Base-by-base conservation (phyloP, 2,797 vertebrate species). In the Vultur gryphus region DNA sequence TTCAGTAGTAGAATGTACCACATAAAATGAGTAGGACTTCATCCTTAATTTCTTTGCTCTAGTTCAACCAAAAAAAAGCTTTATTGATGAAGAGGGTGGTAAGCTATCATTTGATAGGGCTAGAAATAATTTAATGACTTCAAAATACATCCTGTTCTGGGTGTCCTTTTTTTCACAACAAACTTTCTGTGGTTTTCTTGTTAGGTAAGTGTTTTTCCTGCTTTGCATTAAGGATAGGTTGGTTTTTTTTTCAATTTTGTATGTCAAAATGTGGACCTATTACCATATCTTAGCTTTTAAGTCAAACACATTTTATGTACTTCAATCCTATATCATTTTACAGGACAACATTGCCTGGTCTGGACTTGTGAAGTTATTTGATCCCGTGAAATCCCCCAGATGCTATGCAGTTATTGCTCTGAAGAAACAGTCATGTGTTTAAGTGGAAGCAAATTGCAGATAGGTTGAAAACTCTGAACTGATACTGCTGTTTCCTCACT, bases 361-460 rank as follows among this genome's bases (percentile, higher is more conserved):
- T 91, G 96, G 98, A 33, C 95, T 98, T 89, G 98, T 98, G 97
- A 98, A 98, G 96, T 94, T 98, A 87, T 98, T 98, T 96, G 98
- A 98, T 97, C 98, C 98, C 7, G 98, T 98, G 96, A 98, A 98
- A 94, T 98, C 98, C 66, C 98, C 98, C 54, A 98, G 98, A 95
- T 98, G 98, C 96, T 98, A 97, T 69, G 98, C 98, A 86, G 94
- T 98, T 95, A 95, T 98, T 97, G 98, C 98, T 67, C 91, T 98
- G 97, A 98, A 98, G 97, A 97, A 98, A 86, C 75, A 97, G 72
- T 69, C 81, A 3, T 94, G 70, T 91, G 86, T 90, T 87, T 76
- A 92, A 61, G n/a, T 71, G 64, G 89, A 97, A 94, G 80, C 82
- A 96, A 93, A 86, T 88, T 87, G 78, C 73, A 94, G 67, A 95